Base-by-base conservation (phyloP, 2,113 vertebrate species). In the Hemiscyllium ocellatum region DNA sequence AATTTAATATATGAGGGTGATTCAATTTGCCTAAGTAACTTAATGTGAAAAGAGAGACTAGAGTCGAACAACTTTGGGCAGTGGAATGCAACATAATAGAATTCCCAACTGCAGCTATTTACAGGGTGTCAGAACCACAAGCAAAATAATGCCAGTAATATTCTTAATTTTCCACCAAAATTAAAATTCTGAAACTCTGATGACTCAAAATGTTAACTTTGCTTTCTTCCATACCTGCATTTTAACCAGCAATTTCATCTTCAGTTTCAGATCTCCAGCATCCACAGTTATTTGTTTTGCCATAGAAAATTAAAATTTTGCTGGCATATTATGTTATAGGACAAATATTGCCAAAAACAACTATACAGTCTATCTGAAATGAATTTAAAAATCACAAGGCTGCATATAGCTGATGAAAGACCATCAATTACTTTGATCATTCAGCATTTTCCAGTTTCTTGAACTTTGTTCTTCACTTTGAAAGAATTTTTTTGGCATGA, bases 91-190 rank as follows among this genome's bases (percentile, higher is more conserved):
- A 91, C 6, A 15, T 91, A 65, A n/a, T 91, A 33, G 87, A 91
- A 91, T 91, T 91, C 65, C 56, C 87, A n/a, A n/a, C 50, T 90
- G 87, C 87, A 90, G 52, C 87, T 61, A 26, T 91, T 61, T 91
- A 5, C n/a, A 61, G 86, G 47, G 22, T 7, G 24, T 26, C 24
- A 22, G 47, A 87, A 29, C 26, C 52, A n/a, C 12, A 90, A 61
- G 33, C 87, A 19, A 13, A 90, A 61, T 90, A n/a, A 33, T 65
- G 52, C 52, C 29, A 87, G 29, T 52, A 91, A 65, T 91, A 61
- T 91, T 61, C 33, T 91, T 91, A 91, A 29, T n/a, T 91, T 91
- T n/a, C 15, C 4, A 89, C 26, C 50, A 89, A 89, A 89, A 89
- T 33, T 33, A 33, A 89, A 89, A 89, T 89, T 15, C 56, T 61